These are phyloP conservation scores for Macquaria ambigua DNA, from an alignment of 2,113 vertebrate genomes.

Conservation along the genomic window DNA sequence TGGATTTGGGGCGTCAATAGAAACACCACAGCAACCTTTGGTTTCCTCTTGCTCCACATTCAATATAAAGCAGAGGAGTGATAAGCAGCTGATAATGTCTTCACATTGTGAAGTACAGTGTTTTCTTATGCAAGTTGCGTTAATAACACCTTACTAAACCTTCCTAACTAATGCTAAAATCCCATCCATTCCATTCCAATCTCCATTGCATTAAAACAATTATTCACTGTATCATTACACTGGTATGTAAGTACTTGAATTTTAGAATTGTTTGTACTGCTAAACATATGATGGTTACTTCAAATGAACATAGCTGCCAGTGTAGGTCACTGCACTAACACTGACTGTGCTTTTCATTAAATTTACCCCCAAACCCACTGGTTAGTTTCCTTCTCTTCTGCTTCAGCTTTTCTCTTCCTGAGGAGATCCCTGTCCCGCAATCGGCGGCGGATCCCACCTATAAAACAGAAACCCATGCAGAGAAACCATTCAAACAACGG, in stretches of 20 bases:
- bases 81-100: slow-evolving; percentile 74
- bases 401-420: slow-evolving; percentile 91
- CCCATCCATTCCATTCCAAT: too few relatives aligned
- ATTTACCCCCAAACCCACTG: slow-evolving; percentile 92
- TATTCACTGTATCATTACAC: background rate
- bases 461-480: slow-evolving; percentile 42
- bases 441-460: slow-evolving; percentile 80
- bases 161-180: background rate
- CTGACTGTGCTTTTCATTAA: slow-evolving; percentile 38
- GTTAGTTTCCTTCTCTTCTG: slow-evolving; percentile 86
- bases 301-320: slow-evolving; percentile 12
- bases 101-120: slow-evolving; percentile 16
- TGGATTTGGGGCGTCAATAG: slow-evolving; percentile 62
- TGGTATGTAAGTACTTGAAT: background rate
- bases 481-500: slow-evolving; percentile 13
- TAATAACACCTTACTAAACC: background rate
- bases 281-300: background rate
- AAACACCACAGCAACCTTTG: slow-evolving; percentile 76
- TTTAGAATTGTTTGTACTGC: background rate
- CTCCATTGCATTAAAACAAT: background rate
- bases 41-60: slow-evolving; percentile 75
- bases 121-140: background rate
- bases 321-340: slow-evolving; percentile 13
- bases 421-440: slow-evolving; percentile 92
- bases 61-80: slow-evolving; percentile 64